phyloP scores from a whole-genome alignment of 2,888 invertebrate genomes.

The Diadegma fenestrale region DNA sequence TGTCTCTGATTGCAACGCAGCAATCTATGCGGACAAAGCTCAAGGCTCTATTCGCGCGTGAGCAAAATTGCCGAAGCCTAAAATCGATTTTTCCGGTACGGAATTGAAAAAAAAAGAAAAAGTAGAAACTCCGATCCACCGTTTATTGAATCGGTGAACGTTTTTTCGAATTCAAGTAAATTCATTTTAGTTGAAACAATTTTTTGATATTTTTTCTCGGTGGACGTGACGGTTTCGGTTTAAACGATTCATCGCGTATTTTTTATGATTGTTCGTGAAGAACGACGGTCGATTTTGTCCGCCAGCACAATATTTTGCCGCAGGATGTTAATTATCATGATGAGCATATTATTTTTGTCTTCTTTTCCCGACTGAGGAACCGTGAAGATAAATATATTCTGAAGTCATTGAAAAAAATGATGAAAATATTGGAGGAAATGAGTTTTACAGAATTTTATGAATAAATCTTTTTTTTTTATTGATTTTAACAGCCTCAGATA shows the following conservation, averaged over 20 bases:
- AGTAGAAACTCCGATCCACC: too few relatives aligned
- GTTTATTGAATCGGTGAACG: too few relatives aligned
- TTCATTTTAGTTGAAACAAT: too few relatives aligned
- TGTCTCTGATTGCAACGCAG: too few relatives aligned
- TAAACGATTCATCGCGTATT: too few relatives aligned
- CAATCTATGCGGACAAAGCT: not conserved
- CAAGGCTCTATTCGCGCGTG: not conserved
- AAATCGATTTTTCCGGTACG: not conserved
- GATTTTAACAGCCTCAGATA: slow-evolving; percentile 87
- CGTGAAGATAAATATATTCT: slow-evolving; percentile 70
- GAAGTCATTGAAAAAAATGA: slow-evolving; percentile 37
- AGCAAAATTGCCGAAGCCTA: not conserved
- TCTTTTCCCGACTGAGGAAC: slow-evolving; percentile 80
- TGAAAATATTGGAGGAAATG: not conserved
- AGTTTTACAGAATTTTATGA: not conserved
- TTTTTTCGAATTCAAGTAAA: too few relatives aligned
- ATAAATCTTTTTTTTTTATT: slow-evolving; percentile 27
- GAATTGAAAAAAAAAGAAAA: not conserved
- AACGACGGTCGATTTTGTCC: not conserved
- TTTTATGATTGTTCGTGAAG: not conserved
- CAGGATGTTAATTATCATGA: slow-evolving; percentile 61
- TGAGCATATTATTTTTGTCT: slow-evolving; percentile 76
- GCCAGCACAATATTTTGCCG: not conserved
- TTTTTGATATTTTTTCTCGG: too few relatives aligned
- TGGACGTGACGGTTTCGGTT: too few relatives aligned